Evolutionary conservation across 1,140 invertebrate species (phyloP), one percentile per base, ranked within the genome.

Genomic region (Cotesia typhae): DNA sequence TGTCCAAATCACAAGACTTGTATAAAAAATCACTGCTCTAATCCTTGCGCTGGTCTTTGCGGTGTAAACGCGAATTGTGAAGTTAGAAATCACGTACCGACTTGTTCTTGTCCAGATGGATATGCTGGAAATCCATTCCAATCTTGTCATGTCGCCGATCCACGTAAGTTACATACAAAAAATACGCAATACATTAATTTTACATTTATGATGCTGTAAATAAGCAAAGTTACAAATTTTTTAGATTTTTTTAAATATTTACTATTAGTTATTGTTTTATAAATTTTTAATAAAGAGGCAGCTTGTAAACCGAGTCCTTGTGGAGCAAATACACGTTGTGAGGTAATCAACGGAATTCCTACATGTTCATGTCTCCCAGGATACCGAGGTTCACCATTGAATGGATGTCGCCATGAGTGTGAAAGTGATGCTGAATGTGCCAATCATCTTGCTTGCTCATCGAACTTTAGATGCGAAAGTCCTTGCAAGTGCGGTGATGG

Each of bases 401-500:
- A 85, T 57, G 93, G 93, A 3, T 96, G 94, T 79, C 88, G 90
- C 12, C 92, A 92, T 79, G 93, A 94, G 82, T 96, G 94, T 79
- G 93, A 94, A 60, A 89, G 88, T 1, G 93, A 95, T 77, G 83
- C 83, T 10, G 93, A 95, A 71, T 96, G 94, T 78, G 83, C 89
- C 3, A 79, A 88, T n/a, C 89, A 91, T 64, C 89, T 92, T 60
- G 89, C 91, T 52, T 96, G 94, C 78, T 83, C 83, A 0, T 88
- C 91, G 35, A 90, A 92, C 78, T 94, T 92, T 78, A 92, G 91
- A 78, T 97, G 95, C 82, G 89, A 91, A 69, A 92, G 91, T 74
- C 92, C 94, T 0, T 96, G 95, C 83, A 78, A 93, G 73, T 96
- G 95, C 78, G 95, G 94, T 4, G 87, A 90, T 12, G 92, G 91